Base-by-base conservation (phyloP, 2,797 vertebrate genomes). In the Pterois miles region DNA sequence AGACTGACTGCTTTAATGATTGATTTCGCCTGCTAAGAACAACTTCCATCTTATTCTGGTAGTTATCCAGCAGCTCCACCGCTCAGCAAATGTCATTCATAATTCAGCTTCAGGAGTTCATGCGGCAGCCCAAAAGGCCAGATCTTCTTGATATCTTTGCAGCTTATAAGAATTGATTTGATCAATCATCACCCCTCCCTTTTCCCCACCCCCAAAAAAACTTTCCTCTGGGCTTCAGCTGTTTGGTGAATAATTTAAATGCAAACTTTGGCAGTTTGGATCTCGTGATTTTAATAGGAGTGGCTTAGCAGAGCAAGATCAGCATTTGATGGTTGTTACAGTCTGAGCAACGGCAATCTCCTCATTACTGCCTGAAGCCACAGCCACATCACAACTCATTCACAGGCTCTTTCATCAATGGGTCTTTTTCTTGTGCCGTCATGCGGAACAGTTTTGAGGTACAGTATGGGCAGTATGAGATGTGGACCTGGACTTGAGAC, bases 81-180 rank as follows among this genome's bases (percentile, higher is more conserved):
- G 33, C 80, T 84, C 84, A n/a, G 80, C 74, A 89, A 92, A 92
- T 87, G 88, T 84, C 87, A 87, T 87, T 88, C 56, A 89, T 91
- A 85, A 90, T 90, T 80, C 74, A 59, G 81, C 76, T 74, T 77
- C 67, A 85, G 78, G 71, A 72, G 79, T 81, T 66, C 68, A 56
- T 56, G 57, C 72, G 0, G 63, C 18, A 65, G 62, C 62, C 43
- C 57, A 71, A 31, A 64, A 85, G 52, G 52, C 84, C 65, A 36
- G 22, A 72, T 75, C 34, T 57, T 60, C 76, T 80, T 67, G 40
- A 79, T 76, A 83, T 59, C 69, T 84, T 70, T 54, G 60, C 57
- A 76, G 69, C 34, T 46, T 50, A 52, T 57, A 16, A 71, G 76
- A 60, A 78, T 52, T 65, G 75, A 89, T 80, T 76, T 78, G 62